phyloP scores from a whole-genome alignment of 2,888 invertebrate species.

The Urechis unicinctus region DNA sequence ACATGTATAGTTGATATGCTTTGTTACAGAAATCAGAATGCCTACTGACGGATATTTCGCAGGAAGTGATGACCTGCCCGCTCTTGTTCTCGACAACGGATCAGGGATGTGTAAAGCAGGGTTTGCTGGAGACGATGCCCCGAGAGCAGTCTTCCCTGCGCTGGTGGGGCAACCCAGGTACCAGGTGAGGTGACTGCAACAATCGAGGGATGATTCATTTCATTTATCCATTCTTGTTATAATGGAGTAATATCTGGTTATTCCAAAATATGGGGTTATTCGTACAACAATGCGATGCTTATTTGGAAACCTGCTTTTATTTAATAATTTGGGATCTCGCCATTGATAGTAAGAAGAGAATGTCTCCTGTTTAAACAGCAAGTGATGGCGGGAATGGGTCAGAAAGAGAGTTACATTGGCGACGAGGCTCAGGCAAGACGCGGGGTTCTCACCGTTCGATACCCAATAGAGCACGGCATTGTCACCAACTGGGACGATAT shows the following conservation, averaged over 20 bases:
- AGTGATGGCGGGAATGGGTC: slow-evolving; percentile 64
- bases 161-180: background rate
- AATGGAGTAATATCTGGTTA: background rate
- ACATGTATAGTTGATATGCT: too few relatives aligned
- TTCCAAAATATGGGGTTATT: too few relatives aligned
- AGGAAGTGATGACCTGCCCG: too few relatives aligned
- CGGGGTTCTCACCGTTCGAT: slow-evolving; percentile 31
- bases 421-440: slow-evolving; percentile 32
- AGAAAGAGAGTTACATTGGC: slow-evolving; percentile 32
- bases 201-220: background rate
- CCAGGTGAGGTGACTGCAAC: too few relatives aligned
- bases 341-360: too few relatives aligned
- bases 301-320: too few relatives aligned
- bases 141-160: background rate
- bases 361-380: too few relatives aligned
- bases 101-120: background rate
- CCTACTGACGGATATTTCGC: too few relatives aligned
- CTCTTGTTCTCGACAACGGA: background rate
- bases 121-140: background rate
- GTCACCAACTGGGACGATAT: slow-evolving; percentile 38
- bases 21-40: too few relatives aligned
- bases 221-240: background rate
- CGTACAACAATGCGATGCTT: too few relatives aligned
- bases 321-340: too few relatives aligned
- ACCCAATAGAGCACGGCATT: slow-evolving; percentile 32